Percentiles rank a stretch among this genome's conserved stretches.
Conservation (phyloP, 2,888 invertebrate species). For the Stramonita haemastoma region DNA sequence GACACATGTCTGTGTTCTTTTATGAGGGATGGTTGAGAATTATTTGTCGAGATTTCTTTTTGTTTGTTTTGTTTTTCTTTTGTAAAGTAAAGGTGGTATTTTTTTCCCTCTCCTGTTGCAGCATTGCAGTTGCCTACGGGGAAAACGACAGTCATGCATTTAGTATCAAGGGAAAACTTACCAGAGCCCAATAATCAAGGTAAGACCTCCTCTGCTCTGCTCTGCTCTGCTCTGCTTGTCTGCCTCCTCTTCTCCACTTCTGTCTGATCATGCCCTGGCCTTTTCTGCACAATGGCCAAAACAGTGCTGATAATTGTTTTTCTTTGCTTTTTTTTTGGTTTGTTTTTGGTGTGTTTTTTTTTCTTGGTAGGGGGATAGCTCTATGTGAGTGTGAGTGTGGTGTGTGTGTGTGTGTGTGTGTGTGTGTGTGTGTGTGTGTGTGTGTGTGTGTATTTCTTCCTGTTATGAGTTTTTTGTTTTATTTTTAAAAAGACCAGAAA, state of each 20-base stretch:
- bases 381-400: too few relatives aligned
- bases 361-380: too few relatives aligned
- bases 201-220: conserved; percentile 48
- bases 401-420: too few relatives aligned
- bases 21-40: too few relatives aligned
- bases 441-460: too few relatives aligned
- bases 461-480: too few relatives aligned
- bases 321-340: neutral
- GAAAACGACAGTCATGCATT: conserved; percentile 99
- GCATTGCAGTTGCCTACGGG: conserved; percentile 97
- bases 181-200: conserved; percentile 92
- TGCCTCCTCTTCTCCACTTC: neutral
- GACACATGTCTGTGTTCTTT: too few relatives aligned
- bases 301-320: neutral
- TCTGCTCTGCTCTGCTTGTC: neutral
- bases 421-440: too few relatives aligned
- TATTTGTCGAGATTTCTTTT: too few relatives aligned
- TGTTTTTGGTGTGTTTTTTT: neutral
- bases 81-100: neutral
- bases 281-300: neutral
- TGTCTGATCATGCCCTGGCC: neutral
- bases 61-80: too few relatives aligned
- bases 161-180: conserved; percentile 98
- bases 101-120: conserved; percentile 55
- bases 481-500: too few relatives aligned